phyloP scores from a whole-genome alignment of 2,888 invertebrate species.

The Schizotus pectinicornis region DNA sequence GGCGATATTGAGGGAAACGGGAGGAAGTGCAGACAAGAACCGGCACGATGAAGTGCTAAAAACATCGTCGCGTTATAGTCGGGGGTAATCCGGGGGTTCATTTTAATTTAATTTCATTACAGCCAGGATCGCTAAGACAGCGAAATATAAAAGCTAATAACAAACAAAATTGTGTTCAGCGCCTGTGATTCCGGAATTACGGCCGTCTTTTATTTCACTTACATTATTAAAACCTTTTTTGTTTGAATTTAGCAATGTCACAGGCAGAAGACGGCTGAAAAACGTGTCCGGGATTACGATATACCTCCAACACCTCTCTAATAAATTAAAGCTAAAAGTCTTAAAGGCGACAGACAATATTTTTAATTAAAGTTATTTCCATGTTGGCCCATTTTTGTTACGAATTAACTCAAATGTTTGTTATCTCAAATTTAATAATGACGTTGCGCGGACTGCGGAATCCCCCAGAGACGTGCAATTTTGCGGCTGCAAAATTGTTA shows the following conservation, averaged over 20 bases:
- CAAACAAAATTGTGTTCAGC: constrained; percentile 18
- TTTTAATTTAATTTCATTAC: constrained; percentile 27
- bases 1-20: constrained; percentile 3
- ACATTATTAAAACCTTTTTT: constrained; percentile 23
- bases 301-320: constrained; percentile 14
- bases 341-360: constrained; percentile 9
- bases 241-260: constrained; percentile 27
- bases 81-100: constrained; percentile 17
- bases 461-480: too few species aligned
- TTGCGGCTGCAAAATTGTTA: too few species aligned
- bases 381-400: too few species aligned
- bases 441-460: too few species aligned
- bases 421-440: too few species aligned
- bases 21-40: constrained; percentile 2
- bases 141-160: constrained; percentile 18
- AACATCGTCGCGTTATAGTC: constrained; percentile 10
- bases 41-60: constrained; percentile 11
- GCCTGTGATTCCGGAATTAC: constrained; percentile 16
- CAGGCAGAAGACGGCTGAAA: constrained; percentile 12
- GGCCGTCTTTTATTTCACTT: constrained; percentile 21
- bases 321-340: constrained; percentile 12
- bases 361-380: constrained; percentile 19
- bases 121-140: constrained; percentile 5
- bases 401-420: too few species aligned
- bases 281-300: constrained; percentile 23